Base-by-base conservation (phyloP, 2,113 vertebrate genomes). In the Parotia lawesii region DNA sequence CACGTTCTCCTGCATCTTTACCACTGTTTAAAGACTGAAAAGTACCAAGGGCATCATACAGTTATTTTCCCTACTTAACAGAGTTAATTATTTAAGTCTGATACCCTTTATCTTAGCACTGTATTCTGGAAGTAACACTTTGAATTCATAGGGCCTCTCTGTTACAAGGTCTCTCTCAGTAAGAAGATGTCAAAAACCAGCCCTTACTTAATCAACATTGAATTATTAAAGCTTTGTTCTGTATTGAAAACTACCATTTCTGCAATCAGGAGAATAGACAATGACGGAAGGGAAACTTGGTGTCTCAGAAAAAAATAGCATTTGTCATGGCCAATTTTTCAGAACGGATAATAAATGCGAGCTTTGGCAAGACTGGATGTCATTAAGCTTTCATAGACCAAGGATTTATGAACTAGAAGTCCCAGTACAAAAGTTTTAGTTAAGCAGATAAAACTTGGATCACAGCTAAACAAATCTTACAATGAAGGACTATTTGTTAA, bases 281-380 rank as follows among this genome's bases (percentile, higher is more conserved):
- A 73, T 62, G 61, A 95, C 70, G 33, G 42, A 92, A 90, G 66
- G 33, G 53, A 87, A 88, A 54, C 37, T 38, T 67, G 22, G 5
- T 57, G 35, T 89, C 85, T 77, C 87, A 74, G 83, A 94, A 89
- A 67, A 94, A 95, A 47, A 12, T 45, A 58, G 19, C 11, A 89
- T 89, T 96, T 95, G 60, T 92, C 90, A 94, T 31, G 48, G 84
- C 21, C 25, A 76, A 71, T 89, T 87, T 94, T 93, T 92, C 72
- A 93, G 90, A 94, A 44, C 5, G 18, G 50, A 85, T 54, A 83
- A 89, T 71, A 91, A 89, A 95, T 83, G 85, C 40, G 77, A 88
- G 28, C 24, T 86, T 93, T 91, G 89, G n/a, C 69, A 85, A 91
- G 62, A 89, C 23, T 44, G 66, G 24, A 15, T 95, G 60, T 75